Base-by-base conservation (phyloP, 2,888 invertebrate genomes). In the Ethmia dodecea region DNA sequence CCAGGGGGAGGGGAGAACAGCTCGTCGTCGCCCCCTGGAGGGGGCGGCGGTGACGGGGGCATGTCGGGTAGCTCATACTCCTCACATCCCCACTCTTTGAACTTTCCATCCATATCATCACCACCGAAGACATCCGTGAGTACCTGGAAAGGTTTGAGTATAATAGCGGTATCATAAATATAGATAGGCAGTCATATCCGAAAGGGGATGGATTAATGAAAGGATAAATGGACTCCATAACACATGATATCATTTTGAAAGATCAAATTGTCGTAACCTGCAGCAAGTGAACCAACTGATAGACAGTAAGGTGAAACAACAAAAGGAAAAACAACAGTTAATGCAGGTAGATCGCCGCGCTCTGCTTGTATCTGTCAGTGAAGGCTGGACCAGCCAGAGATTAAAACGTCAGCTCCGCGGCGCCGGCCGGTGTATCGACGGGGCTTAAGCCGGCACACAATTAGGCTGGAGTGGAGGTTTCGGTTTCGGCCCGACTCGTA, bases 11-110 rank as follows among this genome's bases (percentile, higher is more conserved):
- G 94, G 66, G 94, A 94, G 73, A 93, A 94, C 37, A 94, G 88
- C 71, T 94, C 94, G 60, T 94, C 94, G 62, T 94, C 94, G 47
- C 93, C 93, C 43, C 93, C 93, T 16, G 93, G 91, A 39, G 92
- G 89, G 44, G 94, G 92, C 38, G 92, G 89, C 15, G 91, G 90
- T 39, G 91, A 90, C n/a, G 90, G 90, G 43, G 91, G 89, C 79
- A 92, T 92, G 47, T 88, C 90, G 63, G 94, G 90, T 46, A 93
- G 87, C 59, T 92, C 93, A 63, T 92, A 93, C 63, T 94, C 94
- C 49, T 90, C 91, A 60, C 91, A 80, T 34, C 79, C 80, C 86
- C 86, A 86, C 48, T 86, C 86, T 40, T 84, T 86, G 51, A 68
- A 86, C 49, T 86, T 86, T 37, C 86, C 86, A 43, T 84, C 86